Conservation (phyloP, 2,888 invertebrate genomes). For the Euproctis similis region DNA sequence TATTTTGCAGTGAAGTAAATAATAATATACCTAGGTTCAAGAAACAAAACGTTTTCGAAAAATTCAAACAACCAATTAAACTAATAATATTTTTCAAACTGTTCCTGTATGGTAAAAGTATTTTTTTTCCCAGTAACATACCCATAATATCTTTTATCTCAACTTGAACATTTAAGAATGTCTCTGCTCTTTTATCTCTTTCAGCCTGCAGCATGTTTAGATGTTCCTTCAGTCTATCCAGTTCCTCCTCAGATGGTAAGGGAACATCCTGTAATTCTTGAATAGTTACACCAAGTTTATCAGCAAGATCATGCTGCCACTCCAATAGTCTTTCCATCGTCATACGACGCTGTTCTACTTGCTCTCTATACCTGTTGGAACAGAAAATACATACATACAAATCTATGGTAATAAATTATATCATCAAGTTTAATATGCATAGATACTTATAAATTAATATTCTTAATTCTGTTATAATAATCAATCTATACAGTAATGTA, state of each 20-base stretch:
- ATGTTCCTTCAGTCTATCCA: slow-evolving; percentile 75
- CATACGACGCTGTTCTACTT: slow-evolving; percentile 57
- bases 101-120: too few relatives aligned
- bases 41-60: too few relatives aligned
- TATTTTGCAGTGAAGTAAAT: too few relatives aligned
- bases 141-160: slow-evolving; percentile 69
- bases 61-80: too few relatives aligned
- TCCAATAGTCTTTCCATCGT: slow-evolving; percentile 62
- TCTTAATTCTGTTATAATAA: too few relatives aligned
- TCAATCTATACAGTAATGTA: too few relatives aligned
- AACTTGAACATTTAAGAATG: slow-evolving; percentile 60
- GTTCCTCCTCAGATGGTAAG: slow-evolving; percentile 77
- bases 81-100: too few relatives aligned
- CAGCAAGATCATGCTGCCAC: slow-evolving; percentile 73
- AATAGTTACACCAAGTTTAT: slow-evolving; percentile 70
- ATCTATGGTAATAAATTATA: too few relatives aligned
- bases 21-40: too few relatives aligned
- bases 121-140: too few relatives aligned
- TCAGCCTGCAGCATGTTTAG: slow-evolving; percentile 77
- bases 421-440: too few relatives aligned
- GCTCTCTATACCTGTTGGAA: slow-evolving; percentile 56
- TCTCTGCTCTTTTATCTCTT: slow-evolving; percentile 70
- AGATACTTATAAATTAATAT: too few relatives aligned
- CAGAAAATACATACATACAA: slow-evolving; percentile 1
- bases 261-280: slow-evolving; percentile 65